Conservation (phyloP, 1,140 invertebrate genomes). For the Oryzaephilus surinamensis region DNA sequence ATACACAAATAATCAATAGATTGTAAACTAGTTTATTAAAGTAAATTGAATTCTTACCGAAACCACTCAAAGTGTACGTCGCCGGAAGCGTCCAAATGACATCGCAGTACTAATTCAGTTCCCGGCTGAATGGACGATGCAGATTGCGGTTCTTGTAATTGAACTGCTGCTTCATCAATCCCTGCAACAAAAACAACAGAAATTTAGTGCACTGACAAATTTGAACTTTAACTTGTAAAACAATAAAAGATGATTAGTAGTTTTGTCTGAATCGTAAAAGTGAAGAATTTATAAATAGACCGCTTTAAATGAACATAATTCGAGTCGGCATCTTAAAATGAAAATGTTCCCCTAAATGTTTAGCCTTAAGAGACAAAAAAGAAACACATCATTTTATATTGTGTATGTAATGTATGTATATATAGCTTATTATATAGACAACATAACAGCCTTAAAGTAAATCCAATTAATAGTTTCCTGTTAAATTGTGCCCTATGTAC, state of each 20-base stretch:
- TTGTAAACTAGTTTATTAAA: not conserved
- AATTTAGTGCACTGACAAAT: too few species aligned
- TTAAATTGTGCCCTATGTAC: slow-evolving; percentile 13
- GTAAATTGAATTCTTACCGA: slow-evolving; percentile 38
- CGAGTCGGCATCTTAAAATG: too few species aligned
- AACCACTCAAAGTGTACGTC: slow-evolving; percentile 67
- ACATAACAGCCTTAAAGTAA: slow-evolving; percentile 11
- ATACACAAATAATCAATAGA: not conserved
- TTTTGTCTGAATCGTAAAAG: too few species aligned
- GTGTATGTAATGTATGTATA: too few species aligned
- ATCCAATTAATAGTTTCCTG: slow-evolving; percentile 17
- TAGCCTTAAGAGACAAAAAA: not conserved
- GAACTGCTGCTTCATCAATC: slow-evolving; percentile 56
- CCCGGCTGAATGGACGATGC: slow-evolving; percentile 43
- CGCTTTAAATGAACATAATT: too few species aligned
- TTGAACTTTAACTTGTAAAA: too few species aligned
- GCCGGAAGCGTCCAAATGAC: slow-evolving; percentile 62
- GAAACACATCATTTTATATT: not conserved
- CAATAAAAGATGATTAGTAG: too few species aligned
- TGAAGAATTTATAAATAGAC: too few species aligned
- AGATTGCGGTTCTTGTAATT: slow-evolving; percentile 49
- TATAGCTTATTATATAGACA: not conserved
- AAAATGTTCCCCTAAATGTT: too few species aligned
- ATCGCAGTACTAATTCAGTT: slow-evolving; percentile 55
- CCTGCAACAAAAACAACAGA: slow-evolving; percentile 47